phyloP scores from a whole-genome alignment of 2,113 vertebrate species.

The Menidia beryllina region DNA sequence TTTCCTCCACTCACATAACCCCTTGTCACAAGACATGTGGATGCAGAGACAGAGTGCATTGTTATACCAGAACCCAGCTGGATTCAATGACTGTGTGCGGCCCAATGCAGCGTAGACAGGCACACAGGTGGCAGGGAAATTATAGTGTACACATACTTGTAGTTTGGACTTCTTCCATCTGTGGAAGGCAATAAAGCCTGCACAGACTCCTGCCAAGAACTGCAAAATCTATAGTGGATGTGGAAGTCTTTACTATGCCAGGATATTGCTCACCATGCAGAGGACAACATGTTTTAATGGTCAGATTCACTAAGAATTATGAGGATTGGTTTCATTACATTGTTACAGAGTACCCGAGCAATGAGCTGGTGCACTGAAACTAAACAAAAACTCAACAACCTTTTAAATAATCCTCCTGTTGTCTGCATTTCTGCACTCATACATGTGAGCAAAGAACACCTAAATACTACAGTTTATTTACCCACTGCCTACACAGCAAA shows the following conservation, averaged over 20 bases:
- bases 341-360: conserved; percentile 14
- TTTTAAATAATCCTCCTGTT: conserved; percentile 47
- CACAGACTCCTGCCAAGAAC: conserved; percentile 54
- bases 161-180: conserved; percentile 70
- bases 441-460: conserved; percentile 14
- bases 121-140: conserved; percentile 78
- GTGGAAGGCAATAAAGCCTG: conserved; percentile 70
- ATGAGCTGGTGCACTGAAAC: conserved; percentile 21
- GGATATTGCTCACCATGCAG: conserved; percentile 53
- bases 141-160: conserved; percentile 64
- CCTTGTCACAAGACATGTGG: conserved; percentile 26
- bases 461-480: conserved; percentile 32
- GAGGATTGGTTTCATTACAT: conserved; percentile 44
- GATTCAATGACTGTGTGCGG: conserved; percentile 41
- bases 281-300: conserved; percentile 63
- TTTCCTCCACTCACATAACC: conserved; percentile 46
- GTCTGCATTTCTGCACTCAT: conserved; percentile 24
- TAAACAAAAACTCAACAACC: too few relatives aligned
- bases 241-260: conserved; percentile 50
- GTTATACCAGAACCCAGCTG: conserved; percentile 61
- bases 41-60: conserved; percentile 67
- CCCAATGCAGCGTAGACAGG: conserved; percentile 34
- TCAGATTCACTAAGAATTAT: conserved; percentile 57
- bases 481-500: conserved; percentile 21
- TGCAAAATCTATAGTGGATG: conserved; percentile 75